These are phyloP conservation scores for Tipula vernalis DNA, from an alignment of 2,888 invertebrate species.

Conservation along the genomic window DNA sequence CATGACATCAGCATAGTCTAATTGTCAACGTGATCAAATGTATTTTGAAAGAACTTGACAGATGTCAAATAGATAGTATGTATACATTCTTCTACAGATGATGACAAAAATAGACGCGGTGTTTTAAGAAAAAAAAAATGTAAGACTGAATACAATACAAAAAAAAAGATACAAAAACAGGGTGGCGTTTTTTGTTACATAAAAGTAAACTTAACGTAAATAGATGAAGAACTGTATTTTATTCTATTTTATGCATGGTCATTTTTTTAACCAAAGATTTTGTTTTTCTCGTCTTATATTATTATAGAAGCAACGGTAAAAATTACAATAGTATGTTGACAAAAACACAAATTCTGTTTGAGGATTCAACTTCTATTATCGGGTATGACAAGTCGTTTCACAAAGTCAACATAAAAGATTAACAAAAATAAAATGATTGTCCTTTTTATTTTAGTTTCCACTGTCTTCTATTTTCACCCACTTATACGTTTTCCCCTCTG, in stretches of 20 bases:
- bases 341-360: neutral
- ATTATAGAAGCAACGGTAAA: neutral
- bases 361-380: neutral
- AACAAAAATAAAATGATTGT: neutral
- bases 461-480: neutral
- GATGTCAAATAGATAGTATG: neutral
- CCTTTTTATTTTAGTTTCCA: neutral
- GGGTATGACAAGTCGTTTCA: neutral
- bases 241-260: neutral
- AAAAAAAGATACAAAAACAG: neutral
- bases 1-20: neutral
- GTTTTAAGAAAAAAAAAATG: neutral
- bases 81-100: neutral
- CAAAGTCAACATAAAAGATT: neutral
- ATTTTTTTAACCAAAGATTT: neutral
- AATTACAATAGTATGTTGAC: neutral
- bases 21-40: neutral
- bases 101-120: neutral
- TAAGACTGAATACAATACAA: neutral
- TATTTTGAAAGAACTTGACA: neutral
- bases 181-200: neutral
- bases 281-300: neutral
- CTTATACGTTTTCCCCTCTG: neutral
- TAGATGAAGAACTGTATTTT: neutral
- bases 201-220: neutral